phyloP scores from a whole-genome alignment of 2,113 vertebrate genomes.

The Anguilla rostrata region DNA sequence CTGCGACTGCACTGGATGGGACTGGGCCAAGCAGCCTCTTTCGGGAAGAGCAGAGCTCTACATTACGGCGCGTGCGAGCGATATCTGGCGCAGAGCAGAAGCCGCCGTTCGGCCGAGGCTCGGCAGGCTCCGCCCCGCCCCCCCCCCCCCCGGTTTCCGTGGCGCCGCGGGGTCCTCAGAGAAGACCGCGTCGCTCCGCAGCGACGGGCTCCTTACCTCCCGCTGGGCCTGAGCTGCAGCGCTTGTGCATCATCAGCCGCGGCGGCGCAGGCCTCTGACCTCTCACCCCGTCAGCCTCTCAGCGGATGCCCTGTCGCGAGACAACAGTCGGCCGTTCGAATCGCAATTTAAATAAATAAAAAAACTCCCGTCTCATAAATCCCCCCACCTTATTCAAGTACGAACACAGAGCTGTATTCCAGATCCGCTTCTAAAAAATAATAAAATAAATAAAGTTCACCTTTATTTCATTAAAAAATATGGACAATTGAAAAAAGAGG shows the following conservation, averaged over 20 bases:
- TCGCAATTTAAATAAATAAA: conserved; percentile 14
- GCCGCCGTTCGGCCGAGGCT: conserved; percentile 44
- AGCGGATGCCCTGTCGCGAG: conserved; percentile 45
- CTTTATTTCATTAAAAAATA: conserved; percentile 46
- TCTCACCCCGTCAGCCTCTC: conserved; percentile 34
- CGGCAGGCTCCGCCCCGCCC: conserved; percentile 39
- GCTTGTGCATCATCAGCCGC: conserved; percentile 65
- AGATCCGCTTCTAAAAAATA: conserved; percentile 26
- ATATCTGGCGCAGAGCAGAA: conserved; percentile 54
- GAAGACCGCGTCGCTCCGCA: background rate
- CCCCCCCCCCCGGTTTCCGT: conserved; percentile 11
- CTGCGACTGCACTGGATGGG: background rate
- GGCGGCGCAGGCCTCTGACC: conserved; percentile 24
- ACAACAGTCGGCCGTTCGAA: conserved; percentile 36
- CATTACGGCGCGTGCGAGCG: conserved; percentile 33
- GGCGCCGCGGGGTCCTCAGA: conserved; percentile 7
- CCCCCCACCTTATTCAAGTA: conserved; percentile 44
- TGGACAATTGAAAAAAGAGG: conserved; percentile 41
- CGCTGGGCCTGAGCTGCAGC: conserved; percentile 60
- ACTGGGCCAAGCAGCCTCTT: conserved; percentile 36
- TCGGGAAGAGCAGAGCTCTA: conserved; percentile 38
- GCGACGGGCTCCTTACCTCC: conserved; percentile 58
- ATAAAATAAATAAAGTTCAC: background rate
- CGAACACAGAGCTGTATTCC: conserved; percentile 33
- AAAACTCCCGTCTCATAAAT: conserved; percentile 13